Percentiles rank a stretch among this genome's conserved stretches.
These are phyloP conservation scores for Speoplatyrhinus poulsoni DNA, from an alignment of 2,113 vertebrate species.

Conservation along the genomic window DNA sequence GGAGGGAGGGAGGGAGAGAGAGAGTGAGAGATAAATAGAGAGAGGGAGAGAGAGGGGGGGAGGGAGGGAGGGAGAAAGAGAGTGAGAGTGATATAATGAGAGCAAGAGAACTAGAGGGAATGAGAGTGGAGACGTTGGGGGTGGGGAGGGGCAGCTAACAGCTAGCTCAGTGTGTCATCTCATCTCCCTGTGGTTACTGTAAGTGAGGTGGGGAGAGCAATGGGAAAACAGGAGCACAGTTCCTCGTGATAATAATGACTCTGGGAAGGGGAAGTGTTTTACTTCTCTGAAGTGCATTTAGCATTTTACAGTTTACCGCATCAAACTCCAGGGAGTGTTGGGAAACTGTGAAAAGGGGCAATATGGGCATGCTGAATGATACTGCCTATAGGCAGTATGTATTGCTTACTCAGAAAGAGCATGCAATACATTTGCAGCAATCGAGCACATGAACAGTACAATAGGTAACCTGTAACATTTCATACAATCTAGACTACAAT, in stretches of 20 bases:
- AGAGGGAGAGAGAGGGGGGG: too few species aligned
- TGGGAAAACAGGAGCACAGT: constrained; percentile 44
- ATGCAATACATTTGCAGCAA: not conserved
- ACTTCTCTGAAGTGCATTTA: constrained; percentile 32
- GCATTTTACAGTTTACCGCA: constrained; percentile 47
- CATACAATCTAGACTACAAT: not conserved
- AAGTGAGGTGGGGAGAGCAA: constrained; percentile 61
- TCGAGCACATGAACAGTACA: too few species aligned
- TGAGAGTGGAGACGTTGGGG: constrained; percentile 20
- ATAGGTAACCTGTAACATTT: not conserved
- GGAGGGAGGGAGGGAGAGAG: too few species aligned
- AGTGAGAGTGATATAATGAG: not conserved
- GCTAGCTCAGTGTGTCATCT: constrained; percentile 63
- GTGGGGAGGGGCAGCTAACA: constrained; percentile 45
- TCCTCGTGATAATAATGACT: constrained; percentile 54
- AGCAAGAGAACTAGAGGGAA: not conserved
- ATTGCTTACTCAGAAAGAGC: not conserved
- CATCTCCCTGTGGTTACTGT: constrained; percentile 68
- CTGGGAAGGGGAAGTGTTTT: constrained; percentile 51
- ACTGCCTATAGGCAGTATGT: constrained; percentile 24
- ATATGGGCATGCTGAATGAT: constrained; percentile 33
- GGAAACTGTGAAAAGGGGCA: constrained; percentile 6
- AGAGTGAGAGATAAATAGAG: not conserved
- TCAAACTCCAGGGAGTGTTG: constrained; percentile 27
- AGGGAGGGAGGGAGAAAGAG: not conserved